A percentile compares a stretch with the other conserved stretches of the same genome.
phyloP scores from a whole-genome alignment of 2,888 invertebrate species.

The Phyto melanocephala region DNA sequence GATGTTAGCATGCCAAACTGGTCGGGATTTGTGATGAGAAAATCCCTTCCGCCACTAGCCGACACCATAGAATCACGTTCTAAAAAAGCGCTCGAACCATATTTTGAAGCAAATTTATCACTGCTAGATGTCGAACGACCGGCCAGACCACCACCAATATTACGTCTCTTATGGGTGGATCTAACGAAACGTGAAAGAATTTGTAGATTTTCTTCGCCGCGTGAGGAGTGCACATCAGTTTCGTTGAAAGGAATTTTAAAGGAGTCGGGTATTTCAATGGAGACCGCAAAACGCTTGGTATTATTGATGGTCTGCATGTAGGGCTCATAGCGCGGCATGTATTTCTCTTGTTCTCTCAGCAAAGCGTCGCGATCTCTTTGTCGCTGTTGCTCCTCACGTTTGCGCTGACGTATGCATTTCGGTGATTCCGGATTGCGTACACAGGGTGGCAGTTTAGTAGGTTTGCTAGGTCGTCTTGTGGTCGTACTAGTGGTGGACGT shows the following conservation, averaged over 20 bases:
- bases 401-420: conserved; percentile 75
- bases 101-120: conserved; percentile 68
- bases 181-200: conserved; percentile 73
- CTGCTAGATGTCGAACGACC: conserved; percentile 60
- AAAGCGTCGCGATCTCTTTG: conserved; percentile 75
- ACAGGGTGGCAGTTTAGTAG: conserved; percentile 75
- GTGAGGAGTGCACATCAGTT: conserved; percentile 36
- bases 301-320: conserved; percentile 76
- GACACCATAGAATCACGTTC: conserved; percentile 72
- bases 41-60: conserved; percentile 72
- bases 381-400: conserved; percentile 75
- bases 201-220: conserved; percentile 66
- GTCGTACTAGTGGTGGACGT: conserved; percentile 64
- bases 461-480: conserved; percentile 68
- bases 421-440: conserved; percentile 75
- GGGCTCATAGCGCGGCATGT: conserved; percentile 74
- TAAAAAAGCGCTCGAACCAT: conserved; percentile 69
- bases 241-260: conserved; percentile 71
- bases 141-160: conserved; percentile 69
- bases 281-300: conserved; percentile 75
- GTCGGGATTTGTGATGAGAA: conserved; percentile 70
- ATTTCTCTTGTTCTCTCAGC: conserved; percentile 74
- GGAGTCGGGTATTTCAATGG: conserved; percentile 76
- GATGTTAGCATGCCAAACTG: conserved; percentile 68
- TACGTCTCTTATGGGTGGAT: conserved; percentile 74